These are phyloP conservation scores for Mythimna albipuncta DNA, from an alignment of 2,888 invertebrate species.

Conservation along the genomic window DNA sequence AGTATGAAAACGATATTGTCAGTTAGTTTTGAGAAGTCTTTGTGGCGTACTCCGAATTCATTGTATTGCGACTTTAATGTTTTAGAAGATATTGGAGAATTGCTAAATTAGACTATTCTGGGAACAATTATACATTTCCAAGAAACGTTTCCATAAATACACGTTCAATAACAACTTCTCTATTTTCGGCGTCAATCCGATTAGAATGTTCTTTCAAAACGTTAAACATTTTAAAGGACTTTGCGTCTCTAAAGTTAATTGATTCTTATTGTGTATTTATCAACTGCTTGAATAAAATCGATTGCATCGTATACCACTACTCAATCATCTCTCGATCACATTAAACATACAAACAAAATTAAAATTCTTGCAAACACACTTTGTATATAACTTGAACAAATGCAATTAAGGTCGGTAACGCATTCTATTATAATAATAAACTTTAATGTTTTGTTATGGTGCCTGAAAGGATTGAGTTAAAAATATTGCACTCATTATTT, in stretches of 20 bases:
- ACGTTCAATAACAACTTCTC: not conserved
- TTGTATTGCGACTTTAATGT: constrained; percentile 40
- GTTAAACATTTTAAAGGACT: constrained; percentile 15
- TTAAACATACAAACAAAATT: constrained; percentile 49
- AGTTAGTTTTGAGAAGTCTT: constrained; percentile 53
- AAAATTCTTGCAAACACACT: constrained; percentile 35
- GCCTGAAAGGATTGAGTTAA: constrained; percentile 41
- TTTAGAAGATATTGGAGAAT: constrained; percentile 38
- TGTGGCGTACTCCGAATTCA: constrained; percentile 47
- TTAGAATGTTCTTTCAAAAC: constrained; percentile 1
- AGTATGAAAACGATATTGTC: constrained; percentile 68
- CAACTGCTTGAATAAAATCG: constrained; percentile 35
- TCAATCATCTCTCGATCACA: constrained; percentile 47
- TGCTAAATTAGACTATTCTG: constrained; percentile 18
- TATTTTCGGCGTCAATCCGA: not conserved
- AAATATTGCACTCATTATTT: constrained; percentile 62
- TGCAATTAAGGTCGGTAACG: constrained; percentile 18
- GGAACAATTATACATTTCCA: not conserved
- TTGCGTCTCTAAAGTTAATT: constrained; percentile 10
- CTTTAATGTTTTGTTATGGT: constrained; percentile 43
- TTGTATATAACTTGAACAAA: constrained; percentile 43
- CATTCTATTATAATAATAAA: constrained; percentile 18
- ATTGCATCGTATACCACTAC: constrained; percentile 33
- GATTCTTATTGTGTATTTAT: constrained; percentile 9
- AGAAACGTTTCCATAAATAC: not conserved